Percentiles rank a stretch among this genome's conserved stretches.
phyloP scores from a whole-genome alignment of 2,888 invertebrate genomes.

The Sicus ferrugineus region DNA sequence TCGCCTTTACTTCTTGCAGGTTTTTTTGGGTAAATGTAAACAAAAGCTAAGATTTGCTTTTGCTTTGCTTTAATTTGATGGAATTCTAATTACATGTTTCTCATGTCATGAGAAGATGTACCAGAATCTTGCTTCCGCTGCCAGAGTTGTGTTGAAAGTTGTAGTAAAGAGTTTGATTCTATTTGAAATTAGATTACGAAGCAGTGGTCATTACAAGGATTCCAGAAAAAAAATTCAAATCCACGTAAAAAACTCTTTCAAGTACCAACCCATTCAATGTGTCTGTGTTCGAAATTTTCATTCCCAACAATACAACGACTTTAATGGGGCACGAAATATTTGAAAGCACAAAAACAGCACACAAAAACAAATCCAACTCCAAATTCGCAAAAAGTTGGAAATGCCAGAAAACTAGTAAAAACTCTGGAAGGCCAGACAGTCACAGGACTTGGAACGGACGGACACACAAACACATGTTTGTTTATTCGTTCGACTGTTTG shows the following conservation, averaged over 20 bases:
- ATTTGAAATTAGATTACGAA: too few relatives aligned
- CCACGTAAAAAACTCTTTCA: background rate
- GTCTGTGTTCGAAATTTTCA: background rate
- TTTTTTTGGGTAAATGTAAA: too few relatives aligned
- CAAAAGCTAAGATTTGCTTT: too few relatives aligned
- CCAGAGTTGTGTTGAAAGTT: too few relatives aligned
- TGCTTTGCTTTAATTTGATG: too few relatives aligned
- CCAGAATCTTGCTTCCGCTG: too few relatives aligned
- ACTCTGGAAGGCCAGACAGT: background rate
- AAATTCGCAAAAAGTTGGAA: conserved; percentile 22
- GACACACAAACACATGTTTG: conserved; percentile 13
- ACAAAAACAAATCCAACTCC: background rate
- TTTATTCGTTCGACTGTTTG: background rate
- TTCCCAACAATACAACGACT: background rate
- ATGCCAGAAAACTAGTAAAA: conserved; percentile 14
- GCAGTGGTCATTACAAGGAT: too few relatives aligned
- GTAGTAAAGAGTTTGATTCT: too few relatives aligned
- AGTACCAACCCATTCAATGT: background rate
- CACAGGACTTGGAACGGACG: background rate
- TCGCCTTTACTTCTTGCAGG: too few relatives aligned
- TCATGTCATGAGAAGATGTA: too few relatives aligned
- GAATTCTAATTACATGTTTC: too few relatives aligned
- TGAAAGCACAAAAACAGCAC: background rate
- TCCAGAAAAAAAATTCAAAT: too few relatives aligned
- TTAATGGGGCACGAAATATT: background rate